Evolutionary conservation across 2,888 invertebrate genomes (phyloP), one percentile per base, ranked within the genome.

Genomic region (Noctua janthe): DNA sequence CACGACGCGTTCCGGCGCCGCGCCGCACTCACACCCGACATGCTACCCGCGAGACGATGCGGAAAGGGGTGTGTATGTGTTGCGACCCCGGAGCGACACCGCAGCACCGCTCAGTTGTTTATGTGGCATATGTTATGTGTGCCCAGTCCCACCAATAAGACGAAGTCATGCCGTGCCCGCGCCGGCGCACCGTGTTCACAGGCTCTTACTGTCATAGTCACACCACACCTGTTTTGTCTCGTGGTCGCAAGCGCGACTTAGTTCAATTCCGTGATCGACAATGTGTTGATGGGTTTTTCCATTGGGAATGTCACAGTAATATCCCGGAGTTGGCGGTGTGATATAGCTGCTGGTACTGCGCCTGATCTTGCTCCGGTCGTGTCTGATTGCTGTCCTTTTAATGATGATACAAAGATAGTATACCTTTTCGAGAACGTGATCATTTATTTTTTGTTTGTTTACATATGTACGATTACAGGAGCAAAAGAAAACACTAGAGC

Each of bases 401-500:
- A 4, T 76, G 20, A 35, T 47, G 69, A 49, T 49, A 15, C 17
- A 23, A 35, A 20, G 15, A 64, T 54, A 17, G 5, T 39, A 15
- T 43, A 11, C 11, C 47, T 56, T 66, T 78, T 64, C 29, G 7
- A 15, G 10, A 17, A 71, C 29, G 15, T 49, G 10, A 1, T 35
- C 10, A 69, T 67, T 67, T 70, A 20, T 56, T 64, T 75, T 64
- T 80, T 76, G 56, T 84, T 67, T 77, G 43, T 47, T 82, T 71
- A 69, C 70, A 3, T 78, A 35, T n/a, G 43, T 43, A 49, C 47
- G 54, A 23, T 90, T 90, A 47, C 90, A 94, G 94, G 94, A 94
- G 87, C 94, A 95, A 91, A 94, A 93, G 88, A 93, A 91, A 71
- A 87, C 90, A 29, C 70, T 95, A 89, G 90, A 95, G 88, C 92